Evolutionary conservation across 2,113 vertebrate species (phyloP), one percentile per base, ranked within the genome.

Genomic region (Corythaeola cristata): DNA sequence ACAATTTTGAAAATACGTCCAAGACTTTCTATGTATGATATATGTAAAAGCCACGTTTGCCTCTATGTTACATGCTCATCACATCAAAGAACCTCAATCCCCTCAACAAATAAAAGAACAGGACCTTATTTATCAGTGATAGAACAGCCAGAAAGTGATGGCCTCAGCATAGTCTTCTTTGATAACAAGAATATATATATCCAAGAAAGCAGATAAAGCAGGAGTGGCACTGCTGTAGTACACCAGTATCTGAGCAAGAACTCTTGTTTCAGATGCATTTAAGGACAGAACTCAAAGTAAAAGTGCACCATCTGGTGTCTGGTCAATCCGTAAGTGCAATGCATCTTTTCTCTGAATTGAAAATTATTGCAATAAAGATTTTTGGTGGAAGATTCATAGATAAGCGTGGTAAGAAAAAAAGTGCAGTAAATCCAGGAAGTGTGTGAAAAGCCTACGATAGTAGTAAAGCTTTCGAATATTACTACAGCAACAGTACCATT

Each of bases 231-330:
- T 41, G 50, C 75, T 63, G 68, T 11, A 45, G 78, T 88, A 82
- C 62, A 82, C 13, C 33, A 80, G 33, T 6, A 76, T 41, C 47
- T 33, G 47, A 77, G 58, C 8, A 4, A 52, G 28, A 83, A 45
- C 37, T 66, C 7, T 6, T 17, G 18, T 5, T 63, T 12, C 55
- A 47, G 14, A 35, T 1, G 24, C 6, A 10, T 33, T 22, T 18
- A 37, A 30, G 23, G n/a, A 59, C 8, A 59, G 44, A 64, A 74
- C 44, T 39, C 2, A 39, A 67, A 96, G 96, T 24, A 83, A 56
- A 94, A 82, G 56, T 92, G 82, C 97, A 92, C 97, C 97, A 98
- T 78, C 97, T 97, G 96, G 96, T 68, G 97, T n/a, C 50, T 58
- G 72, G 62, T 71, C 52, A 52, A 33, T 0, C 58, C 24, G 0